phyloP scores from a whole-genome alignment of 2,113 vertebrate genomes.

The Erpornis zantholeuca region DNA sequence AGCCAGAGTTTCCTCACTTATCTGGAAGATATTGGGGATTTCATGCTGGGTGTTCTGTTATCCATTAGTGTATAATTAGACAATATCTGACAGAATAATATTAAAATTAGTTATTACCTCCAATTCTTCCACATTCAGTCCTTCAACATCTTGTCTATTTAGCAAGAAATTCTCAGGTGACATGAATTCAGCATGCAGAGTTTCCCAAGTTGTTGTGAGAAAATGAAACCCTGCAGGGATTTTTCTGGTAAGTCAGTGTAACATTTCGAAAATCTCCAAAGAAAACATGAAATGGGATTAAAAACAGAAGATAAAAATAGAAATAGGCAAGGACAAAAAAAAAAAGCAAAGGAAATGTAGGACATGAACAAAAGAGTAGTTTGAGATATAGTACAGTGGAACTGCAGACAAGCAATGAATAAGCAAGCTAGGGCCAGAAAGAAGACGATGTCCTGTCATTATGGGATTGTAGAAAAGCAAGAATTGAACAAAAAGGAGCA shows the following conservation, averaged over 20 bases:
- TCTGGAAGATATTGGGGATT: background rate
- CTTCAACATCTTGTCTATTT: background rate
- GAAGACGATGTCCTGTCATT: background rate
- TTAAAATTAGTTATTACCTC: slow-evolving; percentile 1
- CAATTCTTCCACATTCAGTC: background rate
- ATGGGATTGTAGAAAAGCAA: background rate
- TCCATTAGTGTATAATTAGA: background rate
- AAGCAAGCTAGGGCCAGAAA: background rate
- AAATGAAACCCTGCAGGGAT: slow-evolving; percentile 29
- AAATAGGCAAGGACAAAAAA: background rate
- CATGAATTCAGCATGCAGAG: background rate
- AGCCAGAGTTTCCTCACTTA: background rate
- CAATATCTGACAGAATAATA: background rate
- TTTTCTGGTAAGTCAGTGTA: background rate
- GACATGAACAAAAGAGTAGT: background rate
- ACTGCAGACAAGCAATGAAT: background rate
- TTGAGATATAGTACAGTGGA: background rate
- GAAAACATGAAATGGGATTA: background rate
- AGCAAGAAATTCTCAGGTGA: background rate
- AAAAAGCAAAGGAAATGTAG: background rate
- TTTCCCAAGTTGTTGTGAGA: background rate
- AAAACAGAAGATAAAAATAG: slow-evolving; percentile 4
- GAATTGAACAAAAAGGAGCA: background rate
- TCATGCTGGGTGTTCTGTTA: background rate
- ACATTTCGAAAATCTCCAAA: background rate